A percentile compares a stretch with the other conserved stretches of the same genome.
These are phyloP conservation scores for Strigamia transsilvanica DNA, from an alignment of 2,888 invertebrate genomes.

Conservation along the genomic window DNA sequence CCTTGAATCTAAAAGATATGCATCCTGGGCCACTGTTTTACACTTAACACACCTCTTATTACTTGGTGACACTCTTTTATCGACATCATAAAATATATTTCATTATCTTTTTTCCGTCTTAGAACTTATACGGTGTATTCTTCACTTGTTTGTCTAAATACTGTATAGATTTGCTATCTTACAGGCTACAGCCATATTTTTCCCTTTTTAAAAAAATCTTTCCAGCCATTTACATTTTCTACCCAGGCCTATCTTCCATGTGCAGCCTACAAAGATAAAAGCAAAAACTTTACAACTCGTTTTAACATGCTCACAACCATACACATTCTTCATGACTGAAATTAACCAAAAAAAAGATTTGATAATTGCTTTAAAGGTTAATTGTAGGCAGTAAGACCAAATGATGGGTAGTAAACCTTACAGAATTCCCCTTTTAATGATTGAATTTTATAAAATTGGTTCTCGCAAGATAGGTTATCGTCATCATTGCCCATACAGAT, in stretches of 20 bases:
- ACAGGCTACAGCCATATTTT: not conserved
- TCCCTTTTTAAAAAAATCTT: not conserved
- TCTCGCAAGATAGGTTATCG: not conserved
- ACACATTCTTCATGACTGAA: not conserved
- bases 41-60: no score
- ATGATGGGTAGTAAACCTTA: no score
- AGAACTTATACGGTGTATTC: no score
- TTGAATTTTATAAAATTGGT: not conserved
- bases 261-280: not conserved
- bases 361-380: no score
- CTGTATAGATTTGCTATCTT: conserved; percentile 6
- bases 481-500: not conserved
- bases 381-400: no score
- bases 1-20: no score
- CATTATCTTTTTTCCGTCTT: not conserved
- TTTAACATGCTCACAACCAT: not conserved
- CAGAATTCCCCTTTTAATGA: no score
- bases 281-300: not conserved
- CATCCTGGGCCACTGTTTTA: no score
- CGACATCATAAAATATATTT: not conserved
- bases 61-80: no score
- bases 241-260: not conserved
- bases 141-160: not conserved
- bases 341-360: no score
- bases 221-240: not conserved